A percentile compares a stretch with the other conserved stretches of the same genome.
Conservation (phyloP, 2,888 invertebrate species). For the Gari tellinella region DNA sequence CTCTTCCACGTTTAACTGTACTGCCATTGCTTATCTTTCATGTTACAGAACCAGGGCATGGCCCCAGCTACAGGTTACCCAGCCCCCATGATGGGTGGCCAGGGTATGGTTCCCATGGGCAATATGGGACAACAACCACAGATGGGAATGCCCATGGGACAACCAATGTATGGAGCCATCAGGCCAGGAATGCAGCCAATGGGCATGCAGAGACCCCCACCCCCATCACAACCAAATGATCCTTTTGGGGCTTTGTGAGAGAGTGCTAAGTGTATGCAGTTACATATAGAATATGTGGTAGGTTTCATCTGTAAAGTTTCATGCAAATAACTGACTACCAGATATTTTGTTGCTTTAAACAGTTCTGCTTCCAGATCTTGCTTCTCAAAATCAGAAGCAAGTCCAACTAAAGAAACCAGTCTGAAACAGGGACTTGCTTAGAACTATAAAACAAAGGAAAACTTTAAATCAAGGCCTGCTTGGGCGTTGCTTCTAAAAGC, state of each 20-base stretch:
- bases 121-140: constrained; percentile 48
- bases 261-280: neutral
- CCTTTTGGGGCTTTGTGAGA: constrained; percentile 81
- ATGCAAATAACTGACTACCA: no score
- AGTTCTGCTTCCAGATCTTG: no score
- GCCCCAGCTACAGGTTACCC: constrained; percentile 9
- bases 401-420: no score
- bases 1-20: no score
- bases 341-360: no score
- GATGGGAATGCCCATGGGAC: constrained; percentile 64
- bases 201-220: constrained; percentile 59
- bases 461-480: no score
- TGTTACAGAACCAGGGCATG: constrained; percentile 48
- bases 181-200: constrained; percentile 64
- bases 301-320: constrained; percentile 19
- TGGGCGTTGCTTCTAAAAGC: no score
- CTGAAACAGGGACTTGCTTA: no score
- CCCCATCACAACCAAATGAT: constrained; percentile 71
- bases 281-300: constrained; percentile 10
- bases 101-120: constrained; percentile 43
- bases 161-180: constrained; percentile 50
- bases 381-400: no score
- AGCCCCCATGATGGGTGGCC: constrained; percentile 43
- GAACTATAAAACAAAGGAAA: no score
- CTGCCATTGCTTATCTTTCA: neutral